phyloP scores from a whole-genome alignment of 2,888 invertebrate genomes.

The Cyclophora albipunctata region DNA sequence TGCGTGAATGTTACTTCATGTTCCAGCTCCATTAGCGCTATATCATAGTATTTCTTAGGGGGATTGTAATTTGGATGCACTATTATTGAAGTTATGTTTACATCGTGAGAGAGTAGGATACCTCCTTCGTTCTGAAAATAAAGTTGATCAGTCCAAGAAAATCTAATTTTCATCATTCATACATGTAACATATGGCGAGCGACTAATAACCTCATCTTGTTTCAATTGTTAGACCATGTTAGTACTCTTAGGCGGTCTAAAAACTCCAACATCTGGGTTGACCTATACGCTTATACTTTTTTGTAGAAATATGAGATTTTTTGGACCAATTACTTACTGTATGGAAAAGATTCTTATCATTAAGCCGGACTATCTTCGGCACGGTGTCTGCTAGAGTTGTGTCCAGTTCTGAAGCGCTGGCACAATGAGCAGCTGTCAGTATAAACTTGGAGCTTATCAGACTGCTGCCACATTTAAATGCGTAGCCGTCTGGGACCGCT shows the following conservation, averaged over 20 bases:
- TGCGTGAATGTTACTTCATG: slow-evolving; percentile 25
- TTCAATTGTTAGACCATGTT: too few relatives aligned
- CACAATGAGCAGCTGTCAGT: slow-evolving; percentile 82
- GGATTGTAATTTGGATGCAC: slow-evolving; percentile 40
- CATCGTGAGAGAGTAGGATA: slow-evolving; percentile 13
- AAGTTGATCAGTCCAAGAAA: background rate
- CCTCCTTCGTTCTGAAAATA: slow-evolving; percentile 5
- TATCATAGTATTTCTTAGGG: slow-evolving; percentile 46
- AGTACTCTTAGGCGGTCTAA: too few relatives aligned
- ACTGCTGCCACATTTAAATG: slow-evolving; percentile 78
- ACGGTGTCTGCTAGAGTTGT: slow-evolving; percentile 25
- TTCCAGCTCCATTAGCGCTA: slow-evolving; percentile 43
- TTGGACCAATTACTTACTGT: slow-evolving; percentile 12
- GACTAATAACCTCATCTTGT: too few relatives aligned
- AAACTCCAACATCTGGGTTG: too few relatives aligned
- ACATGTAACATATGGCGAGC: too few relatives aligned
- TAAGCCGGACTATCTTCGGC: slow-evolving; percentile 44
- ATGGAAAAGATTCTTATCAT: slow-evolving; percentile 28
- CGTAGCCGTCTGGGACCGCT: slow-evolving; percentile 28
- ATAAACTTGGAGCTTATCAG: slow-evolving; percentile 78
- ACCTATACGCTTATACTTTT: too few relatives aligned
- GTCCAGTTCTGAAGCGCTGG: slow-evolving; percentile 26
- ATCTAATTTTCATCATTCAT: background rate
- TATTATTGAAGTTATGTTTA: slow-evolving; percentile 30
- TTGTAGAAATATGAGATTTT: too few relatives aligned